Base-by-base conservation (phyloP, 2,797 vertebrate genomes). In the Peromyscus attwateri region DNA sequence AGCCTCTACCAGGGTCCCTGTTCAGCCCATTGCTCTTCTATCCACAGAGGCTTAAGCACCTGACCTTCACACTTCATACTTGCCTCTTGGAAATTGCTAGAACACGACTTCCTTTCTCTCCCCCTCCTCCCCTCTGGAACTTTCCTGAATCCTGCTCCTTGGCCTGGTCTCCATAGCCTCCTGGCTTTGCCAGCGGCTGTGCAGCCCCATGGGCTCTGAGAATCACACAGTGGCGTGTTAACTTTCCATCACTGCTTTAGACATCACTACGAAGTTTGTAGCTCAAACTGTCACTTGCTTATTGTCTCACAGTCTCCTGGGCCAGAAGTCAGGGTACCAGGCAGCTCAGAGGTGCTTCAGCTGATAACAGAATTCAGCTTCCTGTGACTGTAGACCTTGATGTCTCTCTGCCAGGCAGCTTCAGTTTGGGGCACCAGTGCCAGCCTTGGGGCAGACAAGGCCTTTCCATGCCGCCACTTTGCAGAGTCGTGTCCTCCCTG, bases 1-100 rank as follows among this genome's bases (percentile, higher is more conserved):
- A 70, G 11, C 46, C 12, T 80, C 3, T 21, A 1, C 27, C 14
- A 2, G 1, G 1, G 2, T 23, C 34, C 12, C 4, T 4, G 14
- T 12, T 87, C 1, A 21, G 12, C 21, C 57, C 37, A 11, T 16
- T 46, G 11, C 40, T 68, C 1, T 13, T 55, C 43, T 8, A 6
- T 21, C 52, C 27, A 27, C 31, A 12, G n/a, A 13, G 5, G 23
- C 84, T 7, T 1, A 13, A 27, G 10, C 7, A 0, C 5, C 4
- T 1, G 16, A 27, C 11, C 79, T 68, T 37, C 6, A 4, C 21
- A 49, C 31, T 12, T 3, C 34, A 13, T 3, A 4, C 52, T 68
- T 21, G 27, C 76, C 43, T n/a, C 43, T 46, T 14, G 10, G n/a
- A 85, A 68, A 5, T 2, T 57, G 57, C 70, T 34, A 17, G 25